Evolutionary conservation across 2,888 invertebrate species (phyloP).

Genomic region (Oligia strigilis): DNA sequence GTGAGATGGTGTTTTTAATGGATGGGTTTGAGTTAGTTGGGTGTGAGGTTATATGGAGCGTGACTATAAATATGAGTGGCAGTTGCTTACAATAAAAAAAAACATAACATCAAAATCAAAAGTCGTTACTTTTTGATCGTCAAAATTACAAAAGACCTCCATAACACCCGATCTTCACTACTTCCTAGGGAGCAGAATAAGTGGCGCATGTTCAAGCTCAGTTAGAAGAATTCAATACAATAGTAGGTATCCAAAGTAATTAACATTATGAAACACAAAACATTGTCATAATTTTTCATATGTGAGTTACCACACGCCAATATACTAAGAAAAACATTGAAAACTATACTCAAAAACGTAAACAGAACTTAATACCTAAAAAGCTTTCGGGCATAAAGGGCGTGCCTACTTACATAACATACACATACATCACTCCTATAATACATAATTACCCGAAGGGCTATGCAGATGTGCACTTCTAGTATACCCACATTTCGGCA

Average conservation of each 20-base stretch:
- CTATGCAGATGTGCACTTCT: not conserved
- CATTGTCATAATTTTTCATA: not conserved
- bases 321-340: not conserved
- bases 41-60: constrained; percentile 11
- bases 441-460: not conserved
- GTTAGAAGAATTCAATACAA: not conserved
- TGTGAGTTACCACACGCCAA: not conserved
- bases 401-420: not conserved
- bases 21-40: constrained; percentile 13
- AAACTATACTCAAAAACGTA: not conserved
- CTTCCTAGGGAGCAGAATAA: not conserved
- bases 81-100: not conserved
- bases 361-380: not conserved
- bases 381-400: not conserved
- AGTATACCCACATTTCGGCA: not conserved
- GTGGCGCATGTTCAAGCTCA: not conserved
- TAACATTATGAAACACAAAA: not conserved
- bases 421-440: not conserved
- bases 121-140: not conserved
- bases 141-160: not conserved
- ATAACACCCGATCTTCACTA: not conserved
- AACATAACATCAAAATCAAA: not conserved
- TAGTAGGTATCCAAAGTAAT: not conserved
- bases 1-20: constrained; percentile 35
- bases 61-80: not conserved